Conservation (phyloP, 2,888 invertebrate species). For the Ophioninae sp. region DNA sequence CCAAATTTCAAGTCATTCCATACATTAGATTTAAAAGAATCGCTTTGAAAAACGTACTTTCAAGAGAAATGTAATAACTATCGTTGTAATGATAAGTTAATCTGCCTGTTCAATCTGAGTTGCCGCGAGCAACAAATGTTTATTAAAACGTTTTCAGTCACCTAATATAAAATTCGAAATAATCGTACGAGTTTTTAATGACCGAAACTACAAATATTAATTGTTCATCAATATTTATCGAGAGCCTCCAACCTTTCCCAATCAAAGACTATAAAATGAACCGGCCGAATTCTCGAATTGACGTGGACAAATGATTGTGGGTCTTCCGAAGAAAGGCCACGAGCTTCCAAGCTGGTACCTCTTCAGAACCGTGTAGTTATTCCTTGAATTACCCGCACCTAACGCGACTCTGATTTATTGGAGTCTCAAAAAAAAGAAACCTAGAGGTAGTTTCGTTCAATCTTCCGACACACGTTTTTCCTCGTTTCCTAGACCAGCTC, state of each 20-base stretch:
- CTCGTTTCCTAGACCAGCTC: slow-evolving; percentile 14
- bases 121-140: too few relatives aligned
- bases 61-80: too few relatives aligned
- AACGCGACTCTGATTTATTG: slow-evolving; percentile 56
- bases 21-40: too few relatives aligned
- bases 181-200: not conserved
- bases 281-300: slow-evolving; percentile 25
- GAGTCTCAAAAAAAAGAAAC: slow-evolving; percentile 15
- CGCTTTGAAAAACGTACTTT: too few relatives aligned
- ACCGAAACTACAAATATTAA: slow-evolving; percentile 13
- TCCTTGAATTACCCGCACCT: slow-evolving; percentile 54
- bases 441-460: slow-evolving; percentile 9
- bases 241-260: slow-evolving; percentile 22
- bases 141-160: too few relatives aligned
- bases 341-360: slow-evolving; percentile 5
- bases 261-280: slow-evolving; percentile 31
- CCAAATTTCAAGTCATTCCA: too few relatives aligned
- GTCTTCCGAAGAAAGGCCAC: slow-evolving; percentile 15
- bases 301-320: slow-evolving; percentile 44
- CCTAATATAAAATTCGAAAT: slow-evolving; percentile 1
- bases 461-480: slow-evolving; percentile 47
- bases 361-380: slow-evolving; percentile 26
- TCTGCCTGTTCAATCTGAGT: too few relatives aligned
- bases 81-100: too few relatives aligned
- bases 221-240: slow-evolving; percentile 38